Evolutionary conservation across 2,797 vertebrate genomes (phyloP).

Genomic region (Megalops cyprinoides): DNA sequence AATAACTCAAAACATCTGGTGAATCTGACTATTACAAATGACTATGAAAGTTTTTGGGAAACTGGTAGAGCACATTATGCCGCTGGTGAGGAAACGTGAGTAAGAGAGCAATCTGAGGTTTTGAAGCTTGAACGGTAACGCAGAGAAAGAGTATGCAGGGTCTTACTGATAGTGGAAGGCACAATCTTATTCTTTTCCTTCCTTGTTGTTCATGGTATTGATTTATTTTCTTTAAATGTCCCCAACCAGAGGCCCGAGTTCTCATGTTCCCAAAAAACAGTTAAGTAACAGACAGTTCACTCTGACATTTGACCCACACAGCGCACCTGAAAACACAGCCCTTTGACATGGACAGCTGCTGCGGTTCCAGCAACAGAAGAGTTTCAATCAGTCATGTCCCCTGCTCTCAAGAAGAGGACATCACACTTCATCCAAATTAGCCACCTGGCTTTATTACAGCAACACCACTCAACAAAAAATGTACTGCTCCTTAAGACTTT

Average conservation of each 20-base stretch:
- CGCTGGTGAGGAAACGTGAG: neutral
- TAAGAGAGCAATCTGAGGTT: neutral
- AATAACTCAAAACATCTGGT: neutral
- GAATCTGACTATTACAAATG: neutral
- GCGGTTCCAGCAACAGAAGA: conserved; percentile 15
- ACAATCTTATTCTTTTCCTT: neutral
- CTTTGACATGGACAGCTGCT: conserved; percentile 5
- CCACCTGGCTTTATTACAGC: neutral
- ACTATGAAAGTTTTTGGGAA: neutral
- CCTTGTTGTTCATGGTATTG: neutral
- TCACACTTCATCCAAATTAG: conserved; percentile 9
- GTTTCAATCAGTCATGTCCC: conserved; percentile 20
- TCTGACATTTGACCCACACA: conserved; percentile 28
- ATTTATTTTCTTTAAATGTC: conserved; percentile 2
- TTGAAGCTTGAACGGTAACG: neutral
- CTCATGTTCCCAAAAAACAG: neutral
- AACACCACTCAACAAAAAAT: conserved; percentile 2
- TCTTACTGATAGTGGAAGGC: neutral
- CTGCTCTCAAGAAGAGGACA: conserved; percentile 21
- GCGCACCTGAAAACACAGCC: conserved; percentile 19
- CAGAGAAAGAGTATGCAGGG: neutral
- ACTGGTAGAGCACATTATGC: neutral
- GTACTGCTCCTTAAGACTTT: neutral
- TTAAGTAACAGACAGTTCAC: neutral
- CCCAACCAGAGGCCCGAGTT: neutral